Evolutionary conservation across 2,797 vertebrate species (phyloP).

Genomic region (Melanotaenia boesemani): DNA sequence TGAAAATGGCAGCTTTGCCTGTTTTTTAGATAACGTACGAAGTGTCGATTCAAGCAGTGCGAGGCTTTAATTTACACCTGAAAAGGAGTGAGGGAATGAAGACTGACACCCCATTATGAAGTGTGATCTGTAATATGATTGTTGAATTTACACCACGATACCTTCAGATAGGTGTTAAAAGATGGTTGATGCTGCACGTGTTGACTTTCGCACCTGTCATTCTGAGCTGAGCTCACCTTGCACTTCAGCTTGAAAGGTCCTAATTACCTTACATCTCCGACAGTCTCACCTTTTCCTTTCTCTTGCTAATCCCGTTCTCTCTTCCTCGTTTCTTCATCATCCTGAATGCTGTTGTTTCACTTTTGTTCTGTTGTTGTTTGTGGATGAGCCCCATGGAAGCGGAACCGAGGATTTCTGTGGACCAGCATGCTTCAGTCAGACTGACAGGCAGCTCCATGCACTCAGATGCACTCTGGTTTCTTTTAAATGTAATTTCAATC

Average conservation of each 20-base stretch:
- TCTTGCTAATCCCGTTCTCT: background rate
- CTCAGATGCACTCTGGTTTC: conserved; percentile 47
- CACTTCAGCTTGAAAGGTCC: conserved; percentile 14
- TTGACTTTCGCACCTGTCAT: conserved; percentile 47
- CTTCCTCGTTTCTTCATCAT: background rate
- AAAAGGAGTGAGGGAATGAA: conserved; percentile 24
- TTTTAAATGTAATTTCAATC: conserved; percentile 63
- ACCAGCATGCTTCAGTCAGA: conserved; percentile 55
- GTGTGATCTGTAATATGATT: conserved; percentile 53
- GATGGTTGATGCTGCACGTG: conserved; percentile 47
- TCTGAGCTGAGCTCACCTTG: conserved; percentile 28
- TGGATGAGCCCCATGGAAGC: conserved; percentile 49
- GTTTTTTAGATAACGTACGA: background rate
- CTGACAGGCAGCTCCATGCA: conserved; percentile 49
- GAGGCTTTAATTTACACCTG: conserved; percentile 68
- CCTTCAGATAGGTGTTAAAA: conserved; percentile 51
- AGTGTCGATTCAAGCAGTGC: conserved; percentile 47
- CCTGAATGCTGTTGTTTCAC: conserved; percentile 54
- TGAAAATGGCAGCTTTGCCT: conserved; percentile 5
- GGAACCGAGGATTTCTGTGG: conserved; percentile 66
- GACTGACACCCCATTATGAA: conserved; percentile 28
- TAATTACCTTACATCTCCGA: conserved; percentile 23
- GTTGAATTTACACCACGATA: conserved; percentile 22
- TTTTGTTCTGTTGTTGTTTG: conserved; percentile 29
- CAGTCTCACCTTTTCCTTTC: conserved; percentile 16